Conservation (phyloP, 2,888 invertebrate genomes). For the Patella ulyssiponensis region DNA sequence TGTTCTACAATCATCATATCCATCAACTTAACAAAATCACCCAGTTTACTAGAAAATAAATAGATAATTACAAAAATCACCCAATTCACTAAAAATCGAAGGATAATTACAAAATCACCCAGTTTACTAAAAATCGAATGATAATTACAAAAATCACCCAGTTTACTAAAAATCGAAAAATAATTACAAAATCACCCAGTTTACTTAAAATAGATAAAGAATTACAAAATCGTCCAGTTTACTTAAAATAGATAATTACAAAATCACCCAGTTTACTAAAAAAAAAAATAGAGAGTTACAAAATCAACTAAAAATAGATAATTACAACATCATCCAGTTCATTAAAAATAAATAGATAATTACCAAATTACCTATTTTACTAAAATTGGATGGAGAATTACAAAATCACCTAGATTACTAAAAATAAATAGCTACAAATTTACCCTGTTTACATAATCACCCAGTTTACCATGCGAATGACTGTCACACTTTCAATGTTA, state of each 20-base stretch:
- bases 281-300: too few relatives aligned
- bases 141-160: not conserved
- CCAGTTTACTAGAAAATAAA: conserved; percentile 57
- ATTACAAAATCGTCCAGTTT: not conserved
- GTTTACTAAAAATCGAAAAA: not conserved
- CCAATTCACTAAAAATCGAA: conserved; percentile 56
- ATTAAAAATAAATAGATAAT: too few relatives aligned
- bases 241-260: not conserved
- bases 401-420: too few relatives aligned
- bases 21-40: conserved; percentile 68
- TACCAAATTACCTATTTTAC: too few relatives aligned
- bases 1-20: conserved; percentile 69
- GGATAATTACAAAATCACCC: not conserved
- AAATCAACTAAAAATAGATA: too few relatives aligned
- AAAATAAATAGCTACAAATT: too few relatives aligned
- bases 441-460: too few relatives aligned
- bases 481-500: too few relatives aligned
- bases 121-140: not conserved
- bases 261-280: not conserved
- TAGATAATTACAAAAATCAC: conserved; percentile 63
- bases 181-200: not conserved
- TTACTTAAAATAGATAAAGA: too few relatives aligned
- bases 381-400: too few relatives aligned
- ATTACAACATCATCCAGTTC: too few relatives aligned
- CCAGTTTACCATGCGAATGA: too few relatives aligned